Evolutionary conservation across 2,888 invertebrate genomes (phyloP).

Genomic region (Clistopyga incitator): DNA sequence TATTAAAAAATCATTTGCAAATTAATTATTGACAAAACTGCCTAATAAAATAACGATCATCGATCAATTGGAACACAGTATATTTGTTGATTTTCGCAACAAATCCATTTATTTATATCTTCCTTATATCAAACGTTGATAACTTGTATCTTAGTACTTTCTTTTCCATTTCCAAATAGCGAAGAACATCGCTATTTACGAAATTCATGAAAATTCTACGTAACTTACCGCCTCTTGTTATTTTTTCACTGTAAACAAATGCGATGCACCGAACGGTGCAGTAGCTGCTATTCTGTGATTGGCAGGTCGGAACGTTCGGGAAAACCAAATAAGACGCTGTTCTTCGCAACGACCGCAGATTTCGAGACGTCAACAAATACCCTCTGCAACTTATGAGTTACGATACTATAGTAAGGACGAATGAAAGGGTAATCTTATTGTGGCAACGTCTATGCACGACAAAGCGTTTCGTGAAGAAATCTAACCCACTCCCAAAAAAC

Average conservation of each 20-base stretch:
- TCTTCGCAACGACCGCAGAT: not conserved
- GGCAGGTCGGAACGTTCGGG: slow-evolving; percentile 4
- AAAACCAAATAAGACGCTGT: not conserved
- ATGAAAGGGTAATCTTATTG: not conserved
- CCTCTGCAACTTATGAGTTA: not conserved
- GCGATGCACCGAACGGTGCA: not conserved
- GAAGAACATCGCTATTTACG: not conserved
- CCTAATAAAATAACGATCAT: too few species aligned
- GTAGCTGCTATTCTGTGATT: not conserved
- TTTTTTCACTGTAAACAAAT: not conserved
- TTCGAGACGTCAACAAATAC: not conserved
- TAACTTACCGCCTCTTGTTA: not conserved
- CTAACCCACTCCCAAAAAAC: not conserved
- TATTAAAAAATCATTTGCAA: too few species aligned
- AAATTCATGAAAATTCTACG: slow-evolving; percentile 7
- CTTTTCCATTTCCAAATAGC: not conserved
- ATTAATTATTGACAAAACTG: too few species aligned
- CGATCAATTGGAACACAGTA: not conserved
- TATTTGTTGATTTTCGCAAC: not conserved
- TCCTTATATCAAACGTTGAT: not conserved
- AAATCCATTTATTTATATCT: not conserved
- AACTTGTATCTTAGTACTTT: not conserved
- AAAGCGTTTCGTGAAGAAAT: not conserved
- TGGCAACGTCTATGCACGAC: not conserved
- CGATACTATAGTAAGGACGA: not conserved